Evolutionary conservation across 2,113 vertebrate genomes (phyloP).

Genomic region (Dromas ardeola): DNA sequence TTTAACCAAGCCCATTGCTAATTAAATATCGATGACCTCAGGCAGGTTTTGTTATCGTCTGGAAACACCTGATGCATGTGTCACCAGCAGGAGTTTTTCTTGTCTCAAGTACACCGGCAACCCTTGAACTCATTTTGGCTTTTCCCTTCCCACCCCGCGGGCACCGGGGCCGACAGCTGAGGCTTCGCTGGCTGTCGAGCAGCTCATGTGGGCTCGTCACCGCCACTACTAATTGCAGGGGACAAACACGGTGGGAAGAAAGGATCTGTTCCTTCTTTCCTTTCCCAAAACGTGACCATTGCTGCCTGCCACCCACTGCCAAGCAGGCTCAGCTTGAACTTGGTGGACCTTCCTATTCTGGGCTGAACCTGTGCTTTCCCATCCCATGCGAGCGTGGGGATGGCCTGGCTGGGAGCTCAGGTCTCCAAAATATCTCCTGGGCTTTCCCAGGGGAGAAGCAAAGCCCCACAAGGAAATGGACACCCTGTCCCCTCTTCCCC

Average conservation of each 20-base stretch:
- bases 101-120: conserved; percentile 34
- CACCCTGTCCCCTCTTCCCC: not conserved
- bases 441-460: not conserved
- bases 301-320: not conserved
- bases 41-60: conserved; percentile 66
- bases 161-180: not conserved
- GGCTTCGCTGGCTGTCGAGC: fast-evolving
- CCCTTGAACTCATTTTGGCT: conserved; percentile 16
- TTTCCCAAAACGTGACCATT: fast-evolving
- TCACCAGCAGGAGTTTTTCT: conserved; percentile 56
- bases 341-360: not conserved
- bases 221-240: not conserved
- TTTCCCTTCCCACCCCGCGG: not conserved
- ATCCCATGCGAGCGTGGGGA: too few species aligned
- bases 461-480: not conserved
- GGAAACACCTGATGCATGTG: conserved; percentile 69
- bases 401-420: not conserved
- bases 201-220: not conserved
- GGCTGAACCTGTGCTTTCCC: not conserved
- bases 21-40: conserved; percentile 69
- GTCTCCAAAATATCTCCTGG: not conserved
- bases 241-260: not conserved
- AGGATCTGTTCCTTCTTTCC: not conserved
- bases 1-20: conserved; percentile 61
- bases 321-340: not conserved